phyloP scores from a whole-genome alignment of 1,140 invertebrate genomes.

The Meteorus sp. region DNA sequence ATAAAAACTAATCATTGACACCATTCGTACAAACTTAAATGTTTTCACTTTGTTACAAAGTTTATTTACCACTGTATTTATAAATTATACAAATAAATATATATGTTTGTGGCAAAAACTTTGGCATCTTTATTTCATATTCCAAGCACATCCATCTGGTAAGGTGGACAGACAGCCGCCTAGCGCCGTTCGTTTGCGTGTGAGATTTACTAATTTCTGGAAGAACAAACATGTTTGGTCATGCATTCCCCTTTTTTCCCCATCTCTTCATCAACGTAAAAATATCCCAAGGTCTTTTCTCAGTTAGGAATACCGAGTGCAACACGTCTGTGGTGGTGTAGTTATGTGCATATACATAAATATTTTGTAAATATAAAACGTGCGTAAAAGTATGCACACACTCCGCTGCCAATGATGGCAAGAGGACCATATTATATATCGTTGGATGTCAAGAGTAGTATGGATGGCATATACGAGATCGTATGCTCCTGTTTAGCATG shows the following conservation, averaged over 20 bases:
- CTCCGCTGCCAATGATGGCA: not conserved
- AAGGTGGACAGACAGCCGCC: not conserved
- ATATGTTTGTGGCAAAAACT: too few species aligned
- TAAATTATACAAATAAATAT: too few species aligned
- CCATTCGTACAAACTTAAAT: too few species aligned
- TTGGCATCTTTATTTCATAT: conserved; percentile 13
- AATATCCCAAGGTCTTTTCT: not conserved
- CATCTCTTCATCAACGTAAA: not conserved
- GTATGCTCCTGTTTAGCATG: conserved; percentile 14
- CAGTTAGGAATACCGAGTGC: not conserved
- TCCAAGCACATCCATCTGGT: not conserved
- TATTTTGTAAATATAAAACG: too few species aligned
- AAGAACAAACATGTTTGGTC: too few species aligned
- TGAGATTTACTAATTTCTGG: conserved; percentile 34
- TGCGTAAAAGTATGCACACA: too few species aligned
- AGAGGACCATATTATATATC: not conserved
- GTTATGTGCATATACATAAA: too few species aligned
- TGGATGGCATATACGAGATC: not conserved
- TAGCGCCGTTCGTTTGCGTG: conserved; percentile 22
- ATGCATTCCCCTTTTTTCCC: not conserved
- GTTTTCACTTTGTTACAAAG: too few species aligned
- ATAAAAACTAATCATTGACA: too few species aligned
- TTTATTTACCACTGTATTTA: too few species aligned
- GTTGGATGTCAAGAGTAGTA: not conserved
- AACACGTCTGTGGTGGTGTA: conserved; percentile 1